Base-by-base conservation (phyloP, 2,797 vertebrate species). In the Sebastes reedi region DNA sequence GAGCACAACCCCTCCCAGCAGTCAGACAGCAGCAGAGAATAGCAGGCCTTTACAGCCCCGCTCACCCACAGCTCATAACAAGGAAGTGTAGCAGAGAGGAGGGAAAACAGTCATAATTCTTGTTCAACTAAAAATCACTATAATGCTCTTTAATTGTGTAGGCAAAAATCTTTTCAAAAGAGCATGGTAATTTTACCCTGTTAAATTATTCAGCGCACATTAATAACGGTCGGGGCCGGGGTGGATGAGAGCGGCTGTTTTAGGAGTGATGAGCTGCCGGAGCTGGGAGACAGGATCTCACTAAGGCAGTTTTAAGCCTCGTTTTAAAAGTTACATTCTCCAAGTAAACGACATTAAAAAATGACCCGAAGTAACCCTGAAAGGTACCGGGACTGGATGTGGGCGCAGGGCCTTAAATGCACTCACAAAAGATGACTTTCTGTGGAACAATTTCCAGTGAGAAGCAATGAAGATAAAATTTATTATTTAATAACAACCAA, bases 171-270 rank as follows among this genome's bases (percentile, higher is more conserved):
- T 95, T 92, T 94, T 96, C 94, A 95, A 94, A 95, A 95, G 94
- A 94, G 92, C 94, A 95, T 95, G 95, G 94, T 96, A 96, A 96
- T 96, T 96, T 96, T 95, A 95, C 93, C 92, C 94, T 92, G 92
- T 92, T 96, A 88, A 96, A 96, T 96, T 92, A 96, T 96, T 96
- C 95, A 96, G 90, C 20, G 64, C 93, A 95, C 95, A 96, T 96
- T 96, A 95, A 96, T 96, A 96, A 96, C 93, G 86, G 92, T 92
- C 88, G 89, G 90, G 92, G 94, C 91, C 62, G 83, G 83, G 82
- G 85, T 91, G 87, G 88, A 92, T 90, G 91, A 92, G 91, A 90
- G 87, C 91, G 91, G 91, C 94, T 95, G 94, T 94, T 95, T 93
- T 90, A 94, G 92, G 93, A 95, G 91, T 93, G 95, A 95, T 94